Percentiles rank a stretch among this genome's conserved stretches.
Evolutionary conservation across 1,140 invertebrate genomes (phyloP).

Genomic region (Ladona fulva): DNA sequence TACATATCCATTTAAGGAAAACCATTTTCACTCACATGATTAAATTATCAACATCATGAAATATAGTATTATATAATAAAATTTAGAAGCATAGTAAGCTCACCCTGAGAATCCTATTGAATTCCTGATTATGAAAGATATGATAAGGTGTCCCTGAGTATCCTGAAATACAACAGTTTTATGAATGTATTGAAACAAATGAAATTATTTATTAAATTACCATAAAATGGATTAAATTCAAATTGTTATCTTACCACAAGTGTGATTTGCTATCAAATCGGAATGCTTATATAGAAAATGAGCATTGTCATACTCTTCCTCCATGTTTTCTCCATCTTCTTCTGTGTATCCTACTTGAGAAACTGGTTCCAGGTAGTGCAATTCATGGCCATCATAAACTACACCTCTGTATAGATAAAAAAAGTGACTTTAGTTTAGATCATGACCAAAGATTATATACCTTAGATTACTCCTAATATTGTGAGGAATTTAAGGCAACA

Average conservation of each 20-base stretch:
- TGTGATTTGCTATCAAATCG: conserved; percentile 54
- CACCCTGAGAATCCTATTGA: conserved; percentile 43
- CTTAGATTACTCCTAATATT: too few species aligned
- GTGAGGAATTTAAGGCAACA: too few species aligned
- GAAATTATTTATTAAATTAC: not conserved
- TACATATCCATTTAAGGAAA: conserved; percentile 1
- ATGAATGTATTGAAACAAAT: not conserved
- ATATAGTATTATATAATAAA: not conserved
- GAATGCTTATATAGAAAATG: conserved; percentile 63
- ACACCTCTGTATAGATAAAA: conserved; percentile 61
- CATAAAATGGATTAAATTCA: conserved; percentile 12
- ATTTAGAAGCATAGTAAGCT: conserved; percentile 20
- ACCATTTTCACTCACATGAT: not conserved
- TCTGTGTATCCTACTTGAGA: conserved; percentile 24
- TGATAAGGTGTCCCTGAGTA: conserved; percentile 40
- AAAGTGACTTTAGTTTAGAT: too few species aligned
- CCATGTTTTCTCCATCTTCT: conserved; percentile 28
- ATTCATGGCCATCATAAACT: conserved; percentile 65
- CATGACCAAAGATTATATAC: too few species aligned
- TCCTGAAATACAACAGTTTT: conserved; percentile 34
- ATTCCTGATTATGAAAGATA: conserved; percentile 34
- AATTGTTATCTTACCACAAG: conserved; percentile 48
- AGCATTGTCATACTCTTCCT: conserved; percentile 24
- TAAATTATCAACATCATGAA: conserved; percentile 12
- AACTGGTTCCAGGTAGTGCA: conserved; percentile 62